Conservation (phyloP, 2,113 vertebrate genomes). For the Seriola quinqueradiata region DNA sequence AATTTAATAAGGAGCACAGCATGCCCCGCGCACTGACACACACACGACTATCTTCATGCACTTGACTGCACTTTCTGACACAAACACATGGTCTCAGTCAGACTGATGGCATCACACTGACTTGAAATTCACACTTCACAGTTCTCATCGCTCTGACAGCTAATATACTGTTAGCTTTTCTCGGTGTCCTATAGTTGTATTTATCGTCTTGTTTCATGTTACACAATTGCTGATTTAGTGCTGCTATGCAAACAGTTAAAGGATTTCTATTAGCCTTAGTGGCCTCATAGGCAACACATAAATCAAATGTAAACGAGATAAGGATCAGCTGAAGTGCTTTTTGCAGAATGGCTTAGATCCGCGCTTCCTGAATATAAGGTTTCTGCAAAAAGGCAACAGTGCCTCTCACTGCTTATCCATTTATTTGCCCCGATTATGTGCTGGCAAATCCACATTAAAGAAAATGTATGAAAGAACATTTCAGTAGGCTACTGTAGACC, state of each 20-base stretch:
- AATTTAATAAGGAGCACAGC: slow-evolving; percentile 70
- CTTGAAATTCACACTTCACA: slow-evolving; percentile 41
- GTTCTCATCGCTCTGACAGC: slow-evolving; percentile 25
- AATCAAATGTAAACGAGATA: slow-evolving; percentile 81
- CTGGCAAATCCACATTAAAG: slow-evolving; percentile 41
- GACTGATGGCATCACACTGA: slow-evolving; percentile 10
- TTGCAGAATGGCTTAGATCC: slow-evolving; percentile 61
- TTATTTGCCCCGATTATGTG: slow-evolving; percentile 49
- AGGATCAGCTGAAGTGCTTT: slow-evolving; percentile 68
- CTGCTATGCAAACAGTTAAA: slow-evolving; percentile 67
- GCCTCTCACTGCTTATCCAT: slow-evolving; percentile 48
- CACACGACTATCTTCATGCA: slow-evolving; percentile 31
- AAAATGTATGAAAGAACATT: slow-evolving; percentile 52
- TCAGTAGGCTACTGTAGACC: slow-evolving; percentile 42
- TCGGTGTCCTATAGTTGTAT: slow-evolving; percentile 27
- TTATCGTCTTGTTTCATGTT: slow-evolving; percentile 66
- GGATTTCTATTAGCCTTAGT: slow-evolving; percentile 66
- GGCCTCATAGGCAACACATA: slow-evolving; percentile 65
- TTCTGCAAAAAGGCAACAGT: slow-evolving; percentile 50
- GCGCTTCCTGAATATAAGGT: slow-evolving; percentile 71
- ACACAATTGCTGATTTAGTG: slow-evolving; percentile 70
- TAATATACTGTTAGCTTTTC: background rate
- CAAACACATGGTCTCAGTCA: slow-evolving; percentile 38
- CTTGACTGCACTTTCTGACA: slow-evolving; percentile 59
- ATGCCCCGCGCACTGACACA: slow-evolving; percentile 35